These are phyloP conservation scores for Bergia sp. DNA, from an alignment of 92 coral and sea anemone species.

Conservation along the genomic window DNA sequence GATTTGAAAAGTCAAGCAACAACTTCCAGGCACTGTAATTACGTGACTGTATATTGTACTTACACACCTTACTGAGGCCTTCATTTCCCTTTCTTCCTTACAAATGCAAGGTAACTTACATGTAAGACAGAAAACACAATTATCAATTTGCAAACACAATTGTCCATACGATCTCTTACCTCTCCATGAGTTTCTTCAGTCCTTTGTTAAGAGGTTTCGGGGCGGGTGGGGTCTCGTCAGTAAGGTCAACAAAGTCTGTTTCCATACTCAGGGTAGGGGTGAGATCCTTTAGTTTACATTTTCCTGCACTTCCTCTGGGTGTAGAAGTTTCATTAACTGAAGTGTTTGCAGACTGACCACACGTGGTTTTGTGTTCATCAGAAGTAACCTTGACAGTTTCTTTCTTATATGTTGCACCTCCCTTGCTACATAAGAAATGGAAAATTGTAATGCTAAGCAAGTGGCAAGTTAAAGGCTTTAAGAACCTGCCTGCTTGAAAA, in stretches of 20 bases:
- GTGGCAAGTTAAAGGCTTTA: background rate
- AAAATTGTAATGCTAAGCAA: background rate
- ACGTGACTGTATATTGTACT: no score
- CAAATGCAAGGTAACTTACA: no score
- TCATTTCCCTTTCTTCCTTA: no score
- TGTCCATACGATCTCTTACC: conserved; percentile 53
- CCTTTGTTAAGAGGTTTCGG: conserved; percentile 71
- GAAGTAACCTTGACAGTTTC: background rate
- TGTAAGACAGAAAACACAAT: no score
- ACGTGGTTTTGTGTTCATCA: background rate
- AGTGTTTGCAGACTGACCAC: background rate
- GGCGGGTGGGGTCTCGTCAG: conserved; percentile 56
- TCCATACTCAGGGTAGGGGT: conserved; percentile 83
- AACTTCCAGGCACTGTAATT: no score
- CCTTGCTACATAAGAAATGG: background rate
- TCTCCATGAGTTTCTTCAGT: conserved; percentile 78
- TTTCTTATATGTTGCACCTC: background rate
- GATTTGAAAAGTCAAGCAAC: no score
- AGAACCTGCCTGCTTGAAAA: background rate
- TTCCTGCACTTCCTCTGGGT: conserved; percentile 11
- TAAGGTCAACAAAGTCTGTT: conserved; percentile 78
- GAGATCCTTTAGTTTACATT: conserved; percentile 27
- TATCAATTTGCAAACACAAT: no score
- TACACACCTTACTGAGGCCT: no score
- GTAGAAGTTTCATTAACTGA: conserved; percentile 17